A percentile compares a stretch with the other conserved stretches of the same genome.
These are phyloP conservation scores for Catonia carolina DNA, from an alignment of 2,888 invertebrate genomes.

Conservation along the genomic window DNA sequence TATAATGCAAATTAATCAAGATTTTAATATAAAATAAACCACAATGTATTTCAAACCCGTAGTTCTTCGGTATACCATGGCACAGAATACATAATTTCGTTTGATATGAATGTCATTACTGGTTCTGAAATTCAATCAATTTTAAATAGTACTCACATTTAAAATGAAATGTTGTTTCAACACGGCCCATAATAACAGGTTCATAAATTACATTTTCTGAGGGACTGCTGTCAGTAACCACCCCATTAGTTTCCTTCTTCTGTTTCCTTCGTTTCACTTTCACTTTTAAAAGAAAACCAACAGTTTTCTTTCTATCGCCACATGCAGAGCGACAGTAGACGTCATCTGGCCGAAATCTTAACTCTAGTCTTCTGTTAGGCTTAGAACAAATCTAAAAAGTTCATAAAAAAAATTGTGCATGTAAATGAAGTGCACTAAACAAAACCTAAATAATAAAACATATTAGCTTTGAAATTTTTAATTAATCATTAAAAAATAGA, in stretches of 20 bases:
- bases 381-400: constrained; percentile 51
- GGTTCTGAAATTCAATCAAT: too few species aligned
- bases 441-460: not conserved
- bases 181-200: constrained; percentile 45
- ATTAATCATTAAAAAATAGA: not conserved
- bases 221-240: constrained; percentile 44
- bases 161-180: constrained; percentile 57
- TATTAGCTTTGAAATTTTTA: not conserved
- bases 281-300: constrained; percentile 68
- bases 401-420: constrained; percentile 6
- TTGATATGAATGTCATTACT: too few species aligned
- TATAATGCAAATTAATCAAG: too few species aligned
- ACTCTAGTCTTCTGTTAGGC: constrained; percentile 58
- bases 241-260: constrained; percentile 21
- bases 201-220: constrained; percentile 20
- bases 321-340: constrained; percentile 69
- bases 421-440: constrained; percentile 26
- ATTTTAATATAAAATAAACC: too few species aligned
- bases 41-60: too few species aligned
- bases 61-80: too few species aligned
- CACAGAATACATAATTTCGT: too few species aligned
- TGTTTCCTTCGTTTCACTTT: constrained; percentile 50
- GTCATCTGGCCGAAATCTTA: constrained; percentile 75
- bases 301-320: constrained; percentile 58
- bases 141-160: constrained; percentile 54